Evolutionary conservation across 2,113 vertebrate species (phyloP).

Genomic region (Cryptomyrus ogoouensis): DNA sequence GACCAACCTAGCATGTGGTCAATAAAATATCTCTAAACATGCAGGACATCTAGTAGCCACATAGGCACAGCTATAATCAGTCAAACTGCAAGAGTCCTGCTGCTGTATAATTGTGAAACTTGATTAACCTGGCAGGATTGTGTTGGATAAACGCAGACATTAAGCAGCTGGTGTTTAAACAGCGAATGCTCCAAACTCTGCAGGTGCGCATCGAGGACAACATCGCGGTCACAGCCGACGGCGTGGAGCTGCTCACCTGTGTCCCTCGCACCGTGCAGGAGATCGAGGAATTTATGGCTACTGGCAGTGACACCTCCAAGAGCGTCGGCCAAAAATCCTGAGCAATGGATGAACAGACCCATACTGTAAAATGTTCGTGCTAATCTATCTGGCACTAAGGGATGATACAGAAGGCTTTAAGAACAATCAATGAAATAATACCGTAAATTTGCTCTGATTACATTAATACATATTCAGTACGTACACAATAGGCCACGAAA

Average conservation of each 20-base stretch:
- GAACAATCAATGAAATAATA: not conserved
- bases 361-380: not conserved
- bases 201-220: slow-evolving; percentile 94
- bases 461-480: not conserved
- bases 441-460: not conserved
- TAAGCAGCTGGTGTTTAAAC: not conserved
- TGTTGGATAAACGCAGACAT: not conserved
- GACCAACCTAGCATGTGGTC: not conserved
- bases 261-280: slow-evolving; percentile 90
- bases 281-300: slow-evolving; percentile 85
- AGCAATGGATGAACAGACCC: slow-evolving; percentile 49
- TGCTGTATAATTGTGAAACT: not conserved
- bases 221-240: slow-evolving; percentile 69
- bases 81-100: not conserved
- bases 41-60: not conserved
- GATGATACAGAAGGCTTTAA: not conserved
- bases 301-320: slow-evolving; percentile 38
- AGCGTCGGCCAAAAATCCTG: slow-evolving; percentile 37
- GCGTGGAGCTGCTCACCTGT: slow-evolving; percentile 84
- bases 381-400: not conserved
- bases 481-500: not conserved
- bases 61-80: not conserved
- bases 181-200: not conserved
- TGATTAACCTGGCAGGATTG: not conserved
- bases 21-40: not conserved